phyloP scores from a whole-genome alignment of 2,888 invertebrate species.

The Caenorhabditis sp. region DNA sequence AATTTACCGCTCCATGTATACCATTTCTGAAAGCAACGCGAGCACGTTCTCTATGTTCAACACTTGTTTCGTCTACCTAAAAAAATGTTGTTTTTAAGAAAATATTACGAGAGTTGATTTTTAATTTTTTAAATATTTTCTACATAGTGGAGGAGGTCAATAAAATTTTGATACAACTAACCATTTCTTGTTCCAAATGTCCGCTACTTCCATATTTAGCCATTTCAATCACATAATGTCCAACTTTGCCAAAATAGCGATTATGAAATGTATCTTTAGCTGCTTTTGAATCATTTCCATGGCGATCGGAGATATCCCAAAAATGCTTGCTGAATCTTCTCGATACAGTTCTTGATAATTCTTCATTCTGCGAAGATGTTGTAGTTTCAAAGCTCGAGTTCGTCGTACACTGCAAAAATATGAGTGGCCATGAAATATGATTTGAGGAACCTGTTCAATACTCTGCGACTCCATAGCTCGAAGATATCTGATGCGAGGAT shows the following conservation, averaged over 20 bases:
- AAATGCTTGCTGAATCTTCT: slow-evolving; percentile 10
- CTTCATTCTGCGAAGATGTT: neutral
- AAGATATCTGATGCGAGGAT: neutral
- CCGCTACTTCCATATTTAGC: slow-evolving; percentile 2
- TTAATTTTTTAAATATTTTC: no score
- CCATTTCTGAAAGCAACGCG: neutral
- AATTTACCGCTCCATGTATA: neutral
- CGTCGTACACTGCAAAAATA: neutral
- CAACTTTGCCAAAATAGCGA: slow-evolving; percentile 28
- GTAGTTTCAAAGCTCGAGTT: neutral
- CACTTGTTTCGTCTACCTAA: slow-evolving; percentile 4
- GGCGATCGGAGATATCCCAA: slow-evolving; percentile 11
- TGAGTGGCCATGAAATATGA: no score
- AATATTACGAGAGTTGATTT: no score
- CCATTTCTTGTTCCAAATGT: neutral
- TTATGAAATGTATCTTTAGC: slow-evolving; percentile 26
- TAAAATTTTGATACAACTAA: neutral
- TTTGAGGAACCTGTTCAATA: neutral
- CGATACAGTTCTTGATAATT: neutral
- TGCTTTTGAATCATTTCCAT: slow-evolving; percentile 7
- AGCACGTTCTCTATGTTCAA: slow-evolving; percentile 10
- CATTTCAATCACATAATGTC: slow-evolving; percentile 15
- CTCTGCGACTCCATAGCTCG: neutral
- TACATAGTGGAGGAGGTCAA: neutral
- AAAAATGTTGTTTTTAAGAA: no score